Evolutionary conservation across 2,113 vertebrate species (phyloP).

Genomic region (Scopus umbretta): DNA sequence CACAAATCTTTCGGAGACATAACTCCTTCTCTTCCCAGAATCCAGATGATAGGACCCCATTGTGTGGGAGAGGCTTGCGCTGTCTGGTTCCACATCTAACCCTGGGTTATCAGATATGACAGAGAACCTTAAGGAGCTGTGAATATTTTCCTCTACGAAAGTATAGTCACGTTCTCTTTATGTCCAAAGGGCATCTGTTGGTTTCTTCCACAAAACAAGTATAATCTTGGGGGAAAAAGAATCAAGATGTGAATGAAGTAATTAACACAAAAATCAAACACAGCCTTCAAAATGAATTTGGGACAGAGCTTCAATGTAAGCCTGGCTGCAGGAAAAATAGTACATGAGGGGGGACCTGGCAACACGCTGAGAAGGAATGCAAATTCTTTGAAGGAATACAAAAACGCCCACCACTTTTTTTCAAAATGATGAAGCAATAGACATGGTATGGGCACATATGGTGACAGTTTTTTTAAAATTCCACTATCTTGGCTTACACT

Average conservation of each 20-base stretch:
- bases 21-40: neutral
- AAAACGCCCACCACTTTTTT: neutral
- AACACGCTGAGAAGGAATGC: neutral
- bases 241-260: neutral
- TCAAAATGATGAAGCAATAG: neutral
- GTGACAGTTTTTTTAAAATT: neutral
- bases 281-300: neutral
- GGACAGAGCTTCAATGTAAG: neutral
- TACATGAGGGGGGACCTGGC: neutral
- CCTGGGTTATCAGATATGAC: neutral
- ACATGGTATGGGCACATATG: neutral
- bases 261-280: neutral
- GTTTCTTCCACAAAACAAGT: neutral
- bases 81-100: neutral
- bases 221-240: neutral
- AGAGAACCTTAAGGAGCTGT: neutral
- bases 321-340: neutral
- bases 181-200: neutral
- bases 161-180: neutral
- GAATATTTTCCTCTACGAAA: neutral
- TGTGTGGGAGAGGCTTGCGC: neutral
- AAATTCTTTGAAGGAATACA: neutral
- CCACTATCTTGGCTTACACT: neutral
- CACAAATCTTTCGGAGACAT: neutral
- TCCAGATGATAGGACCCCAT: neutral